A percentile compares a stretch with the other conserved stretches of the same genome.
Evolutionary conservation across 2,888 invertebrate species (phyloP).

Genomic region (Coelogynopora nodosa): DNA sequence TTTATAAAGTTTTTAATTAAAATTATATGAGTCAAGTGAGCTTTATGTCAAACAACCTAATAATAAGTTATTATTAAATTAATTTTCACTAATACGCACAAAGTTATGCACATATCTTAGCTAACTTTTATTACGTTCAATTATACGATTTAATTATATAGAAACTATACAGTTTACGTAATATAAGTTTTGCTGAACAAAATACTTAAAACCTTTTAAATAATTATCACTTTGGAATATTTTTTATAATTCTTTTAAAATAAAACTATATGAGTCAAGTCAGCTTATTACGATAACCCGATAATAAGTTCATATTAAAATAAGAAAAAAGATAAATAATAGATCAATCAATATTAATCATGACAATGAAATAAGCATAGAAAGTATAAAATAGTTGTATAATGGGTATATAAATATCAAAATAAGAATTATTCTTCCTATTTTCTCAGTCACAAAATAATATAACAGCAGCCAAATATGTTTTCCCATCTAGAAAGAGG

Average conservation of each 20-base stretch:
- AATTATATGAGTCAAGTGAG: too few relatives aligned
- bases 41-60: too few relatives aligned
- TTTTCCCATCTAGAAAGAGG: not conserved
- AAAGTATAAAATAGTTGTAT: not conserved
- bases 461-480: not conserved
- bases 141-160: conserved; percentile 2
- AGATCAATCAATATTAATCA: conserved; percentile 2
- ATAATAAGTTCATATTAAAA: not conserved
- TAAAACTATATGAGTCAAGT: not conserved
- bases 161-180: not conserved
- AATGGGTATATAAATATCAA: too few relatives aligned
- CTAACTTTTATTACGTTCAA: not conserved
- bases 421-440: not conserved
- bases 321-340: not conserved
- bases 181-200: too few relatives aligned
- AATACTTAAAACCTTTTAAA: not conserved
- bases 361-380: not conserved
- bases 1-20: too few relatives aligned
- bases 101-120: not conserved
- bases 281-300: not conserved
- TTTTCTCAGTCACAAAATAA: not conserved
- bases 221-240: not conserved
- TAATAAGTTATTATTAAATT: too few relatives aligned
- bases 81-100: too few relatives aligned
- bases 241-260: not conserved